phyloP scores from a whole-genome alignment of 2,888 invertebrate genomes.

The Ormyrus thymus region DNA sequence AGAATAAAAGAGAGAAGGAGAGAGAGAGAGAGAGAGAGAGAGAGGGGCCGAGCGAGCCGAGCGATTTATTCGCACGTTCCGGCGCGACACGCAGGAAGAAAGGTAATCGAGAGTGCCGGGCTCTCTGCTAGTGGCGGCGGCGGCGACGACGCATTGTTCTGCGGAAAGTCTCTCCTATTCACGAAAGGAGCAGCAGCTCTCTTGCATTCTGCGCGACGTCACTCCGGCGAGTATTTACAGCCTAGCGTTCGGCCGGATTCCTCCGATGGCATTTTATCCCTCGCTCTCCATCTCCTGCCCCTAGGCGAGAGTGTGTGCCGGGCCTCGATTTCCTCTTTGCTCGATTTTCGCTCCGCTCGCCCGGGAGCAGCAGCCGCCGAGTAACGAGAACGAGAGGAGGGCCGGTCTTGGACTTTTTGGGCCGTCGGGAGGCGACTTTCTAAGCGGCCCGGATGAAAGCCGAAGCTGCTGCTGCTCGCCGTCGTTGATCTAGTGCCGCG shows the following conservation, averaged over 20 bases:
- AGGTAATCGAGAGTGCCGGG: constrained; percentile 55
- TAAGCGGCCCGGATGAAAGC: constrained; percentile 37
- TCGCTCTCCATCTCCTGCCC: constrained; percentile 38
- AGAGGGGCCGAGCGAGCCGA: constrained; percentile 19
- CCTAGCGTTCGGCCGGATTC: constrained; percentile 67
- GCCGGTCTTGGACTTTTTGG: no score
- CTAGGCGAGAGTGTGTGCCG: constrained; percentile 56
- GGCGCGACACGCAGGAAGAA: constrained; percentile 38
- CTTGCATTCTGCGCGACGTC: constrained; percentile 69
- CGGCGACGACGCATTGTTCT: constrained; percentile 62
- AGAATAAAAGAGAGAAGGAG: background rate
- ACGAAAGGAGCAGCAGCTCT: constrained; percentile 47
- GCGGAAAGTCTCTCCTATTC: constrained; percentile 53
- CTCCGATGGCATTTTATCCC: constrained; percentile 65
- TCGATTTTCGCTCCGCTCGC: constrained; percentile 41
- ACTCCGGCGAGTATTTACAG: constrained; percentile 71
- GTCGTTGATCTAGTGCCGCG: constrained; percentile 73
- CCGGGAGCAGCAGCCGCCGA: constrained; percentile 23
- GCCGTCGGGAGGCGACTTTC: background rate
- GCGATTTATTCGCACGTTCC: constrained; percentile 56
- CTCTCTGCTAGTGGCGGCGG: no score
- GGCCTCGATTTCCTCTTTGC: constrained; percentile 67
- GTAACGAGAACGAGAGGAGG: constrained; percentile 47
- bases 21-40: constrained; percentile 15
- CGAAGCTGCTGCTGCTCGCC: constrained; percentile 61